phyloP scores from a whole-genome alignment of 2,888 invertebrate species.

The Dolichopus griseipennis region DNA sequence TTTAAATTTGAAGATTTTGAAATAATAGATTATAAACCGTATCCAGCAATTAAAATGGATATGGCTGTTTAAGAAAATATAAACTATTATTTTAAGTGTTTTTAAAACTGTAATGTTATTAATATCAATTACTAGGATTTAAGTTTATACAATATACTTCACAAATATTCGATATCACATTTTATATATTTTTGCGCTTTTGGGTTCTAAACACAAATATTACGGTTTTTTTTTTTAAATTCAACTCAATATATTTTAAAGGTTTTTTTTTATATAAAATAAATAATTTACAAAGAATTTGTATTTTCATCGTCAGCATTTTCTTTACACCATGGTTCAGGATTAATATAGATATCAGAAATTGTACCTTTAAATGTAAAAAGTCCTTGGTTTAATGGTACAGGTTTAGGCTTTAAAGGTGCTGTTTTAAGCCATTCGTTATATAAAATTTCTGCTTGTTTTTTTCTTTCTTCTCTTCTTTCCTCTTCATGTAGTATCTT shows the following conservation, averaged over 20 bases:
- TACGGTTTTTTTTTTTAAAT: too few species aligned
- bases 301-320: not conserved
- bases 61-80: constrained; percentile 55
- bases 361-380: constrained; percentile 37
- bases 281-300: not conserved
- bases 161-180: not conserved
- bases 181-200: not conserved
- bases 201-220: too few species aligned
- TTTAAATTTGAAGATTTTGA: constrained; percentile 82
- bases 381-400: constrained; percentile 38
- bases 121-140: too few species aligned
- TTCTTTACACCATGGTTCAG: constrained; percentile 31
- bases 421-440: constrained; percentile 34
- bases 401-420: constrained; percentile 37
- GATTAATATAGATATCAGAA: constrained; percentile 37
- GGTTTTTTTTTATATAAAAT: not conserved
- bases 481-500: constrained; percentile 23
- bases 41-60: constrained; percentile 83
- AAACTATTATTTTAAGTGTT: not conserved
- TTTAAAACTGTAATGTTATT: too few species aligned
- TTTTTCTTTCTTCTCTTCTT: constrained; percentile 17
- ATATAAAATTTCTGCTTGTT: constrained; percentile 31
- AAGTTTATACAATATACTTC: too few species aligned
- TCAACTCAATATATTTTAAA: too few species aligned
- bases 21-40: constrained; percentile 73